Base-by-base conservation (phyloP, 2,797 vertebrate genomes). In the Pygocentrus nattereri region DNA sequence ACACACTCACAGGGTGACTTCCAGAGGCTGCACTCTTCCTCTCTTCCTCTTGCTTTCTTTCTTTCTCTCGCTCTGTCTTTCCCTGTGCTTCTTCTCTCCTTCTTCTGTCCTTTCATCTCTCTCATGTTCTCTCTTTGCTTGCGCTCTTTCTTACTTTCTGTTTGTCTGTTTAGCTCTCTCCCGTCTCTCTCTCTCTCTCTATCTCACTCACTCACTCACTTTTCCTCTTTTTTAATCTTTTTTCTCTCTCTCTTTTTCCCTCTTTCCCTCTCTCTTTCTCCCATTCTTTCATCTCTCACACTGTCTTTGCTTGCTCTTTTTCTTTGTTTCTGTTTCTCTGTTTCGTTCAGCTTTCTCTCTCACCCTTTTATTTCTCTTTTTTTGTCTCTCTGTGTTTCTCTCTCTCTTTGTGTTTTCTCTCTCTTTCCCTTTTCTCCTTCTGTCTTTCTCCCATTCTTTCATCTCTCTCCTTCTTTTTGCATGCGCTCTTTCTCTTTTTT, bases 1-100 rank as follows among this genome's bases (percentile, higher is more conserved):
- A 76, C 77, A 68, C 67, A 56, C 71, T 74, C 68, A 50, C 31
- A 1, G 50, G 82, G 47, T 73, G 77, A 52, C 58, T 73, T 85
- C 78, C 23, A 67, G 19, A 47, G 19, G 15, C 50, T 52, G 6
- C 47, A 4, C 18, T 58, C 11, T 58, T 23, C n/a, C 4, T 59
- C n/a, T 59, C 2, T 25, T 19, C 5, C n/a, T n/a, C n/a, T n/a
- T n/a, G 1, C 52, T 56, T 19, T 56, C 52, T 56, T 16, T n/a
- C 54, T 56, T 5, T 15, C 50, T 52, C 12, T 19, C 11, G 3
- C 5, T 19, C 50, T 19, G 15, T 19, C 2, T 15, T 5, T 15
- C 8, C 27, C 31, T n/a, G n/a, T n/a, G n/a, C n/a, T n/a, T n/a
- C n/a, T n/a, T n/a, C n/a, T n/a, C n/a, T n/a, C n/a, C n/a, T n/a